Evolutionary conservation across 1,140 invertebrate species (phyloP).

Genomic region (Trichonephila clavipes): DNA sequence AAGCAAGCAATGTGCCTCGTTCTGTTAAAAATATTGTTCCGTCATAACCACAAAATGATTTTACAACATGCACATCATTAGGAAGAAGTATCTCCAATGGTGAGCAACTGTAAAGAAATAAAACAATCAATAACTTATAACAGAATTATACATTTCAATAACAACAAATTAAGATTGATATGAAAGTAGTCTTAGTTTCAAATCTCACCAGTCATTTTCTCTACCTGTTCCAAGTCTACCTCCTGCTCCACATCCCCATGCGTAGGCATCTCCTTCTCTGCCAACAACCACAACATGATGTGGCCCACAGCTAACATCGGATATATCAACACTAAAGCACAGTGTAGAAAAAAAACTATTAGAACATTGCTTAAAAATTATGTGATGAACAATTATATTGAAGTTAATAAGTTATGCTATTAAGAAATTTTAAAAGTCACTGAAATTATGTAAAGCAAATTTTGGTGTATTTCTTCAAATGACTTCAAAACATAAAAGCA

Average conservation of each 20-base stretch:
- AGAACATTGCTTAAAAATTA: too few relatives aligned
- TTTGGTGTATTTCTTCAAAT: too few relatives aligned
- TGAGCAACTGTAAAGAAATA: slow-evolving; percentile 80
- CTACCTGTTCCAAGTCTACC: slow-evolving; percentile 86
- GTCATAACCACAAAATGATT: slow-evolving; percentile 85
- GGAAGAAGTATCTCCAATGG: slow-evolving; percentile 82
- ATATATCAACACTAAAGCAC: slow-evolving; percentile 84
- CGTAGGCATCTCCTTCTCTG: slow-evolving; percentile 85
- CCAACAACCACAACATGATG: slow-evolving; percentile 86
- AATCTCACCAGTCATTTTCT: slow-evolving; percentile 82
- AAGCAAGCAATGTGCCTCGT: slow-evolving; percentile 85
- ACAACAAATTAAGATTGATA: background rate
- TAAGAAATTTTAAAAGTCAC: background rate
- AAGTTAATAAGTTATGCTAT: background rate
- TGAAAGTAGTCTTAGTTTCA: background rate
- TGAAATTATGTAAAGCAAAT: too few relatives aligned
- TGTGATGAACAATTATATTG: too few relatives aligned
- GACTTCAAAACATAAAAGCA: too few relatives aligned
- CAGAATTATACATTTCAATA: background rate
- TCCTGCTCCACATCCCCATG: slow-evolving; percentile 86
- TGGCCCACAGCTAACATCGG: slow-evolving; percentile 85
- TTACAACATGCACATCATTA: slow-evolving; percentile 82
- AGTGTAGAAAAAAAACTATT: too few relatives aligned
- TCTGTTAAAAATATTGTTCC: slow-evolving; percentile 86
- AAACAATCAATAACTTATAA: background rate